These are phyloP conservation scores for Zaprionus ghesquierei DNA, from an alignment of 1,140 invertebrate genomes.

Conservation along the genomic window DNA sequence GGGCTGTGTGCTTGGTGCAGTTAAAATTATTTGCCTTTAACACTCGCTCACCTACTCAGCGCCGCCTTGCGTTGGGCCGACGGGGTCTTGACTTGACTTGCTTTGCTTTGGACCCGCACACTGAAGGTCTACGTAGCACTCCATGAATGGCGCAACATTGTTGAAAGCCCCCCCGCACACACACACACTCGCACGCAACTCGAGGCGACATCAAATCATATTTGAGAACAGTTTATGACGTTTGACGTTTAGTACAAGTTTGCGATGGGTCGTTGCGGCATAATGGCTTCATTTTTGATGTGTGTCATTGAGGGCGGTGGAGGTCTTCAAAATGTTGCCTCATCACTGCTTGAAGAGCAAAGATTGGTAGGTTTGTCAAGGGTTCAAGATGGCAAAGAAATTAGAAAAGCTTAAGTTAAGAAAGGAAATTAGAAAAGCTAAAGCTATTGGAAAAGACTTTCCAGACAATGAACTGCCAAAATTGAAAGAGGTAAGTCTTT, in stretches of 20 bases:
- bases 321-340: not conserved
- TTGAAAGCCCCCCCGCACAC: not conserved
- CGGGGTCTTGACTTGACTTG: constrained; percentile 41
- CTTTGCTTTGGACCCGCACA: not conserved
- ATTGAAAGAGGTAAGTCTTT: too few relatives aligned
- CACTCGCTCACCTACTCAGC: constrained; percentile 73
- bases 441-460: too few relatives aligned
- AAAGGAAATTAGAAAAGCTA: too few relatives aligned
- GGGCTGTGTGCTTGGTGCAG: constrained; percentile 32
- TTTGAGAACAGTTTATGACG: constrained; percentile 32
- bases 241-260: constrained; percentile 32
- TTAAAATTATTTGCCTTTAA: constrained; percentile 76
- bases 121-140: constrained; percentile 3
- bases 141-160: constrained; percentile 20
- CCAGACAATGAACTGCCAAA: too few relatives aligned
- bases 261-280: constrained; percentile 5
- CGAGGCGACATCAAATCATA: constrained; percentile 45
- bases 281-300: constrained; percentile 42
- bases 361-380: not conserved
- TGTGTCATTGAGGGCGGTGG: not conserved
- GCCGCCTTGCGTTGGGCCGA: constrained; percentile 52
- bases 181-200: constrained; percentile 1
- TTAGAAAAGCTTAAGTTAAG: not conserved
- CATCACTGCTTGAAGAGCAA: not conserved
- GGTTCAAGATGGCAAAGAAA: not conserved